Base-by-base conservation (phyloP, 2,113 vertebrate species). In the Dipodomys spectabilis region DNA sequence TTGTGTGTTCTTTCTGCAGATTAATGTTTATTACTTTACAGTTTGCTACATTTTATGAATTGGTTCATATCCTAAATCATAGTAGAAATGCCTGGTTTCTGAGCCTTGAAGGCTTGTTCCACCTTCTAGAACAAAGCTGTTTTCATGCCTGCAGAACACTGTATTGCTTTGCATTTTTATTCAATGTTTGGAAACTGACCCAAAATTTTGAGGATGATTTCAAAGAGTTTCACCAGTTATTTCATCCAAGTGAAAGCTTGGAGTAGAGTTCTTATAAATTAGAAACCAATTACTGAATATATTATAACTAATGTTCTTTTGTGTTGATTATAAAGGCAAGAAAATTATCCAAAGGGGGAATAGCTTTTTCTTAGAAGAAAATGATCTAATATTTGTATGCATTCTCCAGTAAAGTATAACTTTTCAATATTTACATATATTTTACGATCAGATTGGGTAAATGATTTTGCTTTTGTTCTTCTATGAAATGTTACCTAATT, bases 101-200 rank as follows among this genome's bases (percentile, higher is more conserved):
- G 80, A 96, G 85, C 95, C 93, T 95, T 95, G 95, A 95, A 96
- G 71, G 3, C n/a, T 91, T 97, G 49, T 96, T 96, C 93, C 73
- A 96, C 60, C 85, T 96, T 96, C 78, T 22, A 86, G 89, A 88
- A 94, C 78, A 96, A 94, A 96, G 71, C 65, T 64, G 44, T 92
- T 95, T 94, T 88, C 87, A 92, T 95, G 84, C 82, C 39, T 94
- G 57, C 91, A 85, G 32, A 91, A 75, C 84, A 88, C 2, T 90
- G 84, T 75, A 84, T 88, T 85, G 87, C 30, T 96, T 96, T 96
- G 84, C 86, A 96, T 96, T 96, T 96, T 94, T 94, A 96, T 94
- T 19, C 19, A 94, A 30, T 57, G 64, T 78, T 95, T 91, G 93
- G 73, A 93, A 94, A 79, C 91, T 94, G 93, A 84, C 25, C 11